Conservation (phyloP, 2,797 vertebrate genomes). For the Chelon labrosus region DNA sequence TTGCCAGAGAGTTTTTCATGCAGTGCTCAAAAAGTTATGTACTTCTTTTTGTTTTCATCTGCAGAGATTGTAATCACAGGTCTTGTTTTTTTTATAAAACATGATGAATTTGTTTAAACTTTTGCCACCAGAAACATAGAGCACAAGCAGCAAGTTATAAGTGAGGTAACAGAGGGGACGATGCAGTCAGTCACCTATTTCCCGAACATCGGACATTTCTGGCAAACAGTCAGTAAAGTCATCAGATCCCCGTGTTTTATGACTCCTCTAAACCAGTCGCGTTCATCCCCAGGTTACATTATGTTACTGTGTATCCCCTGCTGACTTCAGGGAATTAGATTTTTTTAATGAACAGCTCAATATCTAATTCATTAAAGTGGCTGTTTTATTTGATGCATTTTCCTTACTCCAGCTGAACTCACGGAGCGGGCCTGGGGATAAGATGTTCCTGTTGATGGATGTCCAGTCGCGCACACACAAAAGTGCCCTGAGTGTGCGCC, state of each 20-base stretch:
- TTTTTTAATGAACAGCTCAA: conserved; percentile 88
- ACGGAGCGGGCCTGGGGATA: conserved; percentile 83
- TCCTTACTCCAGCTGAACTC: conserved; percentile 85
- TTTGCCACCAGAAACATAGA: conserved; percentile 50
- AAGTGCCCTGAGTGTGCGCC: conserved; percentile 42
- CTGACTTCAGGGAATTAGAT: conserved; percentile 82
- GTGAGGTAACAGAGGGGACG: conserved; percentile 14
- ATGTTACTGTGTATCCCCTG: conserved; percentile 68
- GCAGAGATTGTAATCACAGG: conserved; percentile 36
- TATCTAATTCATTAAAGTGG: conserved; percentile 90
- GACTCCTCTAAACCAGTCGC: conserved; percentile 70
- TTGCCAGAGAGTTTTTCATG: conserved; percentile 56
- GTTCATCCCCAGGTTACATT: conserved; percentile 73
- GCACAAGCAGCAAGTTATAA: conserved; percentile 20
- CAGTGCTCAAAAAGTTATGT: conserved; percentile 60
- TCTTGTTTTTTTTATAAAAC: conserved; percentile 31
- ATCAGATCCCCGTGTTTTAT: conserved; percentile 77
- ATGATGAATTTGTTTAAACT: conserved; percentile 54
- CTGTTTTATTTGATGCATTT: conserved; percentile 85
- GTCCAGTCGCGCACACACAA: conserved; percentile 46
- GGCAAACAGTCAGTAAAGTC: conserved; percentile 73
- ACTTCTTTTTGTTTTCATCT: conserved; percentile 54
- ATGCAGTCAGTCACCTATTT: conserved; percentile 37
- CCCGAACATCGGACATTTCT: conserved; percentile 54
- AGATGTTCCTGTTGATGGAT: conserved; percentile 66